Evolutionary conservation across 2,113 vertebrate genomes (phyloP).

Genomic region (Planiliza haematocheilus): DNA sequence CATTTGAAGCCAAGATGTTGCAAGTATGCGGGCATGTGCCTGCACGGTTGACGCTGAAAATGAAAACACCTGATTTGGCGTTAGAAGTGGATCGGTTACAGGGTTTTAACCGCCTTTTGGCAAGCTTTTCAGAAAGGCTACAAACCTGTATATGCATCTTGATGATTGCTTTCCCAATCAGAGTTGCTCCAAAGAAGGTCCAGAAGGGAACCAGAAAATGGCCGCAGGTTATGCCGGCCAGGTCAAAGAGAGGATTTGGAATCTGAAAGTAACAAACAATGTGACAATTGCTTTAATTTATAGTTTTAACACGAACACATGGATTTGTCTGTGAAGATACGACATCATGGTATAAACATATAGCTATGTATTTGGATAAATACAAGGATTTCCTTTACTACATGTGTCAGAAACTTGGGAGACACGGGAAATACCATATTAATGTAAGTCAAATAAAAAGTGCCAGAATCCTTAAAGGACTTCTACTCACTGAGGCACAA

Average conservation of each 20-base stretch:
- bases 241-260: constrained; percentile 97
- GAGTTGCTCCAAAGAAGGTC: constrained; percentile 99
- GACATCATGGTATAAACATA: no score
- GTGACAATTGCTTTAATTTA: background rate
- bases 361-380: background rate
- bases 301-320: background rate
- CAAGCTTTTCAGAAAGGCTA: background rate
- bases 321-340: no score
- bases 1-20: constrained; percentile 8
- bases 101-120: constrained; percentile 2
- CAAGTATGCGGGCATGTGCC: background rate
- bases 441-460: background rate
- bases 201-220: constrained; percentile 99
- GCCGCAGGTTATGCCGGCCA: constrained; percentile 98
- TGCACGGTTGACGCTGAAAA: constrained; percentile 15
- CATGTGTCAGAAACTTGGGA: background rate
- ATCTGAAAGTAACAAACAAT: constrained; percentile 84
- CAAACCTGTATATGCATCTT: constrained; percentile 99
- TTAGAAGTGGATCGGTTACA: background rate
- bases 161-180: constrained; percentile 97
- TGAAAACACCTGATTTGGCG: background rate
- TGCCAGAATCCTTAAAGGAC: background rate
- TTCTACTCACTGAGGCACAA: constrained; percentile 94
- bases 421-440: background rate
- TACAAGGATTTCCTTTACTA: background rate